Base-by-base conservation (phyloP, 2,113 vertebrate species). In the Notarius lentiginosus region DNA sequence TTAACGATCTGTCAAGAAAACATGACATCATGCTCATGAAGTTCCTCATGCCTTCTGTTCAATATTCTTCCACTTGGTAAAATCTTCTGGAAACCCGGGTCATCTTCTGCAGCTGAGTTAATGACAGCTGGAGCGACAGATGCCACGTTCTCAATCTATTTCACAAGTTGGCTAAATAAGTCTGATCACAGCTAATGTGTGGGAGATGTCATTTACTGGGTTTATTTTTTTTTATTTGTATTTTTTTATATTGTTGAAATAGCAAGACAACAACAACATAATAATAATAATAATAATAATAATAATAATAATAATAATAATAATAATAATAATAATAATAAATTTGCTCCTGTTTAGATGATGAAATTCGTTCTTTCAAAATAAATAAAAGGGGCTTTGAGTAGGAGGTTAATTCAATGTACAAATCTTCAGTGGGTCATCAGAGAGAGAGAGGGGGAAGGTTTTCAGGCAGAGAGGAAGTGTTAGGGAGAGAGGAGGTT, bases 91-190 rank as follows among this genome's bases (percentile, higher is more conserved):
- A 66, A 51, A 51, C 61, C 22, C 24, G 22, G 61, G 81, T 51
- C 81, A 82, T 66, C 80, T 51, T 83, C 61, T 66, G 34, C 61
- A 63, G 61, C 80, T 65, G 58, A 65, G 34, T 65, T 82, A 82
- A 82, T 47, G 61, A 66, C 81, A 66, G 60, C 81, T 83, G 81
- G 66, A 83, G 63, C 27, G 41, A 47, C 81, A 83, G 61, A 83
- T 51, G 61, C 24, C 18, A 65, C 9, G 60, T 65, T 82, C 30
- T 49, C 80, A 82, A 47, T 61, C 80, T 82, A 15, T 49, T 82
- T 65, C 60, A 51, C 80, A 51, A 15, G 22, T 82, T 17, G 22
- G 9, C 80, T 49, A 51, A 47, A n/a, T 41, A 63, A 24, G 18
- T 22, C 58, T 63, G 30, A 82, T 61, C 30, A 47, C 14, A 61